A percentile compares a stretch with the other conserved stretches of the same genome.
phyloP scores from a whole-genome alignment of 2,113 vertebrate species.

The Psilopsiagon aymara region DNA sequence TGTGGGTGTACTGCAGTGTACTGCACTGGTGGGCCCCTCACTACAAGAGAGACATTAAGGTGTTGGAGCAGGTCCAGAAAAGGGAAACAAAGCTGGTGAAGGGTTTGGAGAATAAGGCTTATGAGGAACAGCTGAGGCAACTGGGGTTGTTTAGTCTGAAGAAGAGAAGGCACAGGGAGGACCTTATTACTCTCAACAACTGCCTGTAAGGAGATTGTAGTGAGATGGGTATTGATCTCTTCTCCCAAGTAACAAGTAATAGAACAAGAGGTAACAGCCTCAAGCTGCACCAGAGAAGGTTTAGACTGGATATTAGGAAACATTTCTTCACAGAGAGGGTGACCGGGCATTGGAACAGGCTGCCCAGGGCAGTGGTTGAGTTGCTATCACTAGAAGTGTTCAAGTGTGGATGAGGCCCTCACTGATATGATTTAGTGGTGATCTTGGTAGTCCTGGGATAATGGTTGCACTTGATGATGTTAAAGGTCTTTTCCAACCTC shows the following conservation, averaged over 20 bases:
- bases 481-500: neutral
- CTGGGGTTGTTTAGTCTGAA: neutral
- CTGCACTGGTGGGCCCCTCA: too few relatives aligned
- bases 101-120: neutral
- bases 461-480: neutral
- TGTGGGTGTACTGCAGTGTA: too few relatives aligned
- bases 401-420: neutral
- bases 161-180: neutral
- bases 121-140: neutral
- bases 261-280: neutral
- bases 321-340: neutral
- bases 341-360: neutral
- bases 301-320: neutral
- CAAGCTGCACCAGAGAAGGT: neutral
- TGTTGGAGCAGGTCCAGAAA: too few relatives aligned
- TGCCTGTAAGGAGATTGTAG: neutral
- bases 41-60: too few relatives aligned
- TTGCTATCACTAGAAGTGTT: neutral
- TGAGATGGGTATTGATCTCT: neutral
- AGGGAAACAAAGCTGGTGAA: too few relatives aligned
- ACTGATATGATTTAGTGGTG: neutral
- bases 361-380: neutral
- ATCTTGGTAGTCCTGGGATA: neutral
- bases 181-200: neutral
- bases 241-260: neutral